Conservation (phyloP, 2,888 invertebrate genomes). For the Drosophila emarginata region DNA sequence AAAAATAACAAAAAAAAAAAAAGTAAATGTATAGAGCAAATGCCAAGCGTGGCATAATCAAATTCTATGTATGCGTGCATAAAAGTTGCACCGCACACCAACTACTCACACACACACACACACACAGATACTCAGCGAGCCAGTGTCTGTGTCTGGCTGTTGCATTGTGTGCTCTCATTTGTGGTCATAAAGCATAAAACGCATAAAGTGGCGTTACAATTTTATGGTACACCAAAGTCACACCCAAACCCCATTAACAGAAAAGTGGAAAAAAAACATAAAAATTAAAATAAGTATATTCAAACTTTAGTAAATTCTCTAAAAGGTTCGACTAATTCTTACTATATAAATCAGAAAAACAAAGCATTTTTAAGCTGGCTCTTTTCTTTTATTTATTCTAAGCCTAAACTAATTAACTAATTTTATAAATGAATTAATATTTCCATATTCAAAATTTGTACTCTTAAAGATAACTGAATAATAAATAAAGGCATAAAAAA, state of each 20-base stretch:
- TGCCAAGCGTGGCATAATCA: slow-evolving; percentile 64
- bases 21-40: slow-evolving; percentile 40
- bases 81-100: slow-evolving; percentile 53
- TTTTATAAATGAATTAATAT: too few species aligned
- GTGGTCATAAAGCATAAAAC: slow-evolving; percentile 79
- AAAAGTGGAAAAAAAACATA: slow-evolving; percentile 7
- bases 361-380: too few species aligned
- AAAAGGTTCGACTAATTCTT: not conserved
- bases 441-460: too few species aligned
- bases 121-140: not conserved
- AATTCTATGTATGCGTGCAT: slow-evolving; percentile 55
- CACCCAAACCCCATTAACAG: slow-evolving; percentile 46
- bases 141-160: slow-evolving; percentile 36
- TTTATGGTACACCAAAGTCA: slow-evolving; percentile 70
- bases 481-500: too few species aligned
- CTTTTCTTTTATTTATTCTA: too few species aligned
- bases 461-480: too few species aligned
- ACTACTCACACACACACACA: not conserved
- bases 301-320: not conserved
- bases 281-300: slow-evolving; percentile 1
- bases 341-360: not conserved
- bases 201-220: slow-evolving; percentile 76
- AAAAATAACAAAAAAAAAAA: slow-evolving; percentile 25
- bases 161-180: slow-evolving; percentile 64
- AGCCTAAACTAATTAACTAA: too few species aligned